phyloP scores from a whole-genome alignment of 2,888 invertebrate species.

The Stenchaetothrips biformis region DNA sequence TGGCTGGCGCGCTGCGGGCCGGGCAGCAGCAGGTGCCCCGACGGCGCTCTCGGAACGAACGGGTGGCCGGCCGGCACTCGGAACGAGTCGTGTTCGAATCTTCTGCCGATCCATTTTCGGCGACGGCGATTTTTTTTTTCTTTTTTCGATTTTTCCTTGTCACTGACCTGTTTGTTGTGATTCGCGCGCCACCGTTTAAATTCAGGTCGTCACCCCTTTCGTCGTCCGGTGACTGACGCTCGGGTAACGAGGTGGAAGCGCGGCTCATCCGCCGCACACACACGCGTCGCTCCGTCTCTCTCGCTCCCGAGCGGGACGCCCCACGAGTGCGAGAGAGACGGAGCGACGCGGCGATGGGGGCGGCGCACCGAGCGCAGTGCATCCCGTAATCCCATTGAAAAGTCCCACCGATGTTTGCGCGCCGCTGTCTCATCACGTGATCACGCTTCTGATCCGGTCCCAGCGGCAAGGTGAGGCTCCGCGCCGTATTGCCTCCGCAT shows the following conservation, averaged over 20 bases:
- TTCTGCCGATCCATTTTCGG: too few relatives aligned
- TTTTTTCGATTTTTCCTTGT: neutral
- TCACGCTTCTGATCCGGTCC: neutral
- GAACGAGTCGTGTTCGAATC: too few relatives aligned
- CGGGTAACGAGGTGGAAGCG: neutral
- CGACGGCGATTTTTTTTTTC: neutral
- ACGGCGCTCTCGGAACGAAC: too few relatives aligned
- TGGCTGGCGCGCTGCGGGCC: neutral
- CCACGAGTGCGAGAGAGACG: neutral
- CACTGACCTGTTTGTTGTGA: neutral
- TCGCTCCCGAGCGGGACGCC: neutral
- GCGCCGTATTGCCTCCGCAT: too few relatives aligned
- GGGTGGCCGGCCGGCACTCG: too few relatives aligned
- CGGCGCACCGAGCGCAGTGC: neutral
- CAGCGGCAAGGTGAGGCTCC: too few relatives aligned
- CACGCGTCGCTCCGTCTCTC: neutral
- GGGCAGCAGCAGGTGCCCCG: neutral
- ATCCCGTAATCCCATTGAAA: neutral
- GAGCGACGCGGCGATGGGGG: neutral
- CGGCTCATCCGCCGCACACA: too few relatives aligned
- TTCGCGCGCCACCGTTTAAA: neutral
- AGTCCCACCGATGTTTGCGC: conserved; percentile 4
- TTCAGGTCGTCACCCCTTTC: neutral
- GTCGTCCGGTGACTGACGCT: neutral
- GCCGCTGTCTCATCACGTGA: neutral